Evolutionary conservation across 2,888 invertebrate genomes (phyloP).

Genomic region (Apodemia zela): DNA sequence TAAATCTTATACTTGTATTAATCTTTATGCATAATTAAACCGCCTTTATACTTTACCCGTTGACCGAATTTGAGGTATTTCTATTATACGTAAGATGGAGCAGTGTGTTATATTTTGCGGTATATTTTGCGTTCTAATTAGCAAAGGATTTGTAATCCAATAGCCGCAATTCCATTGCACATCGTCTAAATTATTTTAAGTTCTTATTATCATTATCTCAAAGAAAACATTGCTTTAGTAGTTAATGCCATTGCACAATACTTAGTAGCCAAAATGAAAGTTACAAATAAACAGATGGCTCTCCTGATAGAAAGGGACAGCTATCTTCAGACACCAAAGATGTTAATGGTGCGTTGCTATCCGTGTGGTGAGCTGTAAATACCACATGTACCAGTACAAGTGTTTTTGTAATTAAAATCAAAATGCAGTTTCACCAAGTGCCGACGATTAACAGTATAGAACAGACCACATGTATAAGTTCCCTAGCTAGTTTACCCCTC

Average conservation of each 20-base stretch:
- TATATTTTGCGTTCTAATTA: neutral
- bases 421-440: too few species aligned
- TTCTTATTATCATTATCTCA: neutral
- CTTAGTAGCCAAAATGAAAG: too few species aligned
- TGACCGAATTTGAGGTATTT: conserved; percentile 5
- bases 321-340: too few species aligned
- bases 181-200: neutral
- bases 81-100: neutral
- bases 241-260: neutral
- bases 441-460: too few species aligned
- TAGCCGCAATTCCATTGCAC: neutral
- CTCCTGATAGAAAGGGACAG: too few species aligned
- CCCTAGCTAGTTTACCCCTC: too few species aligned
- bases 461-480: too few species aligned
- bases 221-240: neutral
- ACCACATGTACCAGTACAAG: too few species aligned
- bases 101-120: neutral
- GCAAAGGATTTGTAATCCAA: neutral
- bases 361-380: too few species aligned
- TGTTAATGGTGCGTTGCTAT: too few species aligned
- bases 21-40: neutral
- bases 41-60: neutral
- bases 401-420: too few species aligned
- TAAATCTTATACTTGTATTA: neutral
- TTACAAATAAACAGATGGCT: too few species aligned